Base-by-base conservation (phyloP, 2,888 invertebrate genomes). In the Papilio demoleus region DNA sequence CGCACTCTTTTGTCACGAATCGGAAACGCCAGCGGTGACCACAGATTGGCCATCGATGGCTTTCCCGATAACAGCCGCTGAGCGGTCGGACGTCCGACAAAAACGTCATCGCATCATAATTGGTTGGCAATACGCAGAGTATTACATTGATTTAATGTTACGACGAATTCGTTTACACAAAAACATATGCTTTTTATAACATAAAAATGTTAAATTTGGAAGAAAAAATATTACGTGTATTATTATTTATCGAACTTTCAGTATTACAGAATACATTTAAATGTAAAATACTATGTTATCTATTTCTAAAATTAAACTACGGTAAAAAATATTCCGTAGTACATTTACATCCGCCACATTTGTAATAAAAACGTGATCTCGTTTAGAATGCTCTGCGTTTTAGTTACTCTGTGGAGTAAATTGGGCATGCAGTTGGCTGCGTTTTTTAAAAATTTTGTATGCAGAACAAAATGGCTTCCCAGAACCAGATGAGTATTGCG, bases 61-160 rank as follows among this genome's bases (percentile, higher is more conserved):
- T 77, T 78, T 75, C 80, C 74, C 71, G 77, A 77, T 82, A 78
- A 75, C 78, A 77, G 80, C 80, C 81, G 79, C 78, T 74, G 77
- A 76, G 77, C 74, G 73, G 76, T 74, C 74, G 72, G 73, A 74
- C 71, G 72, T 74, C 73, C 75, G 70, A 73, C 75, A 77, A 80
- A 82, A 82, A 81, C 79, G 79, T 73, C 76, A 79, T 69, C 73
- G 72, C 38, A 63, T 76, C 78, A 78, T 80, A 77, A 80, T 79
- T 78, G 77, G 59, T 61, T 71, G 60, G 24, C 40, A 47, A 5
- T 34, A 22, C 53, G 64, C 64, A 73, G 72, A 70, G 61, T 70
- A 70, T 8, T 31, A n/a, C n/a, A n/a, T n/a, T n/a, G n/a, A n/a
- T n/a, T n/a, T n/a, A n/a, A n/a, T n/a, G n/a, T 38, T 0, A 42